phyloP scores from a whole-genome alignment of 2,113 vertebrate species.

The Mohoua ochrocephala region DNA sequence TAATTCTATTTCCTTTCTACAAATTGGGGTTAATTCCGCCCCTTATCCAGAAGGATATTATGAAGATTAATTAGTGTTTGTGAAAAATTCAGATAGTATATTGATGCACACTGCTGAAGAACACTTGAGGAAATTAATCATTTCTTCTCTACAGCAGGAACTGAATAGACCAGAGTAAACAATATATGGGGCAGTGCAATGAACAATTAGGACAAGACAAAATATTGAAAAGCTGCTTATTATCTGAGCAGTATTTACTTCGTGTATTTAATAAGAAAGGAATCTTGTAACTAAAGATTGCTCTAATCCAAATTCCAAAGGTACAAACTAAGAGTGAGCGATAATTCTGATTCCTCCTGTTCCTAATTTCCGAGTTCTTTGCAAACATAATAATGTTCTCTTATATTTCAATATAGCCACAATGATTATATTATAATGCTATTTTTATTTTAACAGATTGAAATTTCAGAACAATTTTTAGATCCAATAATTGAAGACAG shows the following conservation, averaged over 20 bases:
- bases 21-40: background rate
- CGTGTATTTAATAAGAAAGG: background rate
- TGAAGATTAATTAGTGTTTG: slow-evolving; percentile 31
- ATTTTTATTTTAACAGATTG: background rate
- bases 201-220: background rate
- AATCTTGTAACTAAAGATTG: background rate
- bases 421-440: background rate
- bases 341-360: background rate
- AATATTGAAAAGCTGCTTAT: background rate
- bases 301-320: background rate
- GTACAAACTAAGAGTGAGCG: background rate
- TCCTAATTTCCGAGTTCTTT: background rate
- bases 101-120: background rate
- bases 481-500: background rate
- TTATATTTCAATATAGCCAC: background rate
- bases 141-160: background rate
- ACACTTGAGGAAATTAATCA: slow-evolving; percentile 2
- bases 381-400: background rate
- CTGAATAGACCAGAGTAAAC: background rate
- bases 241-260: background rate
- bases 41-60: background rate
- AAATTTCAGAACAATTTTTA: background rate
- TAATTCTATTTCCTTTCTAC: background rate
- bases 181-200: background rate
- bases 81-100: slow-evolving; percentile 10